These are phyloP conservation scores for Drosophila ohnishii DNA, from an alignment of 1,140 invertebrate genomes.

Conservation along the genomic window DNA sequence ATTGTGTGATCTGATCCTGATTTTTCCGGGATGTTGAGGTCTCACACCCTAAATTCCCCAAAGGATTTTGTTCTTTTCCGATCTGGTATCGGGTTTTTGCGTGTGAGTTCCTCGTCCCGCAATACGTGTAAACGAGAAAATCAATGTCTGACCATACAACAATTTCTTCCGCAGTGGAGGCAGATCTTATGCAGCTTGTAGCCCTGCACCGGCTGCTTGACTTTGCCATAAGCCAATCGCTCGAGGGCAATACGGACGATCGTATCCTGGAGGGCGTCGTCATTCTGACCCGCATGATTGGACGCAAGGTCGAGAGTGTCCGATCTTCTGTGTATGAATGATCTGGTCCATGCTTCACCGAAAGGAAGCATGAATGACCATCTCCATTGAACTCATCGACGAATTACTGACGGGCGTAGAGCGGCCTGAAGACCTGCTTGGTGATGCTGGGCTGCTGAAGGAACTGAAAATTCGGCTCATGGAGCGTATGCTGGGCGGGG, in stretches of 20 bases:
- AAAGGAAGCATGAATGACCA: too few relatives aligned
- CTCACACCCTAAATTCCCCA: not conserved
- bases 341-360: too few relatives aligned
- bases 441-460: too few relatives aligned
- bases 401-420: too few relatives aligned
- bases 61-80: slow-evolving; percentile 1
- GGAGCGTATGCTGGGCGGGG: too few relatives aligned
- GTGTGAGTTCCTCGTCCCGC: not conserved
- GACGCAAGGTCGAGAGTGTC: not conserved
- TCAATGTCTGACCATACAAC: not conserved
- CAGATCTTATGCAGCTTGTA: not conserved
- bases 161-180: not conserved
- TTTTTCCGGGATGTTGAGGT: not conserved
- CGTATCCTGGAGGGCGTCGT: not conserved
- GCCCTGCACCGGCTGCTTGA: not conserved
- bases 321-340: too few relatives aligned
- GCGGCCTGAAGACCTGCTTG: too few relatives aligned
- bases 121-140: not conserved
- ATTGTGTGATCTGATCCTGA: slow-evolving; percentile 1
- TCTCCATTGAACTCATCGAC: too few relatives aligned
- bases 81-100: not conserved
- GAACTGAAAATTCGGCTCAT: too few relatives aligned
- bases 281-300: not conserved
- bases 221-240: not conserved
- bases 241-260: not conserved